A percentile compares a stretch with the other conserved stretches of the same genome.
These are phyloP conservation scores for Lamprologus speciosus DNA, from an alignment of 2,113 vertebrate species.

Conservation along the genomic window DNA sequence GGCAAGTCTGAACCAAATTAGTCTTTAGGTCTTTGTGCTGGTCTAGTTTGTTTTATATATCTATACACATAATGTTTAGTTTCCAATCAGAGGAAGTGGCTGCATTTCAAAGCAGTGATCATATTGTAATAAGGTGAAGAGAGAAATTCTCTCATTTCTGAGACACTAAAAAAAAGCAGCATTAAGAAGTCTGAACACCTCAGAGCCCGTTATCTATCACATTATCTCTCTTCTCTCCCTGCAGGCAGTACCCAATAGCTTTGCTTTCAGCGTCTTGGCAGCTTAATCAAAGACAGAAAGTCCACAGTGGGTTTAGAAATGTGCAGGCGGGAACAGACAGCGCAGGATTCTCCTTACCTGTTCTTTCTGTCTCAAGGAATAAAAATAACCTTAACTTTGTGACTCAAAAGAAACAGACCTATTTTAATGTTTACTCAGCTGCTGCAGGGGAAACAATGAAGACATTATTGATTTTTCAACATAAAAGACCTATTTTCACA, in stretches of 20 bases:
- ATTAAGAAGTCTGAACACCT: neutral
- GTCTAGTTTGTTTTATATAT: neutral
- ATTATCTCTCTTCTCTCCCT: constrained; percentile 8
- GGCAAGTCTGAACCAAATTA: neutral
- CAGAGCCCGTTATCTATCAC: neutral
- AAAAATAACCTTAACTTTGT: neutral
- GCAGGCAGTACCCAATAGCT: constrained; percentile 19
- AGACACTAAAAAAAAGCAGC: neutral
- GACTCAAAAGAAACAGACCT: neutral
- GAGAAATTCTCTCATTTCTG: neutral
- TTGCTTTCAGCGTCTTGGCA: constrained; percentile 41
- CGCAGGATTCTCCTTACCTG: neutral
- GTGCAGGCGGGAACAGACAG: constrained; percentile 32
- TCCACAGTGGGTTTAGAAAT: constrained; percentile 19
- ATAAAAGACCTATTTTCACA: neutral
- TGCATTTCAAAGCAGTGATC: neutral
- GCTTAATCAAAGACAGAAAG: constrained; percentile 39
- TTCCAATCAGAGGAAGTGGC: neutral
- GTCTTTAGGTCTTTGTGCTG: neutral
- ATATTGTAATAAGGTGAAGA: neutral
- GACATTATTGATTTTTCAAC: neutral
- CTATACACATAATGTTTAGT: neutral
- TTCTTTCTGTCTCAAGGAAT: neutral
- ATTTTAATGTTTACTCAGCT: neutral
- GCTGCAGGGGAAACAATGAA: neutral